Conservation (phyloP, 2,888 invertebrate genomes). For the Xiphydria camelus region DNA sequence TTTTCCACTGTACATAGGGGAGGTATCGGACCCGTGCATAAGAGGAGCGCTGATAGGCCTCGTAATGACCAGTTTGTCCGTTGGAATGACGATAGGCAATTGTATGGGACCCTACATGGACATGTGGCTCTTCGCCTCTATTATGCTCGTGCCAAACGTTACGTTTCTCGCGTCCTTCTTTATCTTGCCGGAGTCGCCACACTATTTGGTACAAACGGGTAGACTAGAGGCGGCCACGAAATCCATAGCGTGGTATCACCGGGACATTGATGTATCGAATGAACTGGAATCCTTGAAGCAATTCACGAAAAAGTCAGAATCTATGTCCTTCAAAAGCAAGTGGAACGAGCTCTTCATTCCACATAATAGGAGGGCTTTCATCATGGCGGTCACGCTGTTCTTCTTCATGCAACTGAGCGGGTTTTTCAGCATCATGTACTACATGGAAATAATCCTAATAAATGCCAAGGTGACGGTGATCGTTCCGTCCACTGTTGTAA, state of each 20-base stretch:
- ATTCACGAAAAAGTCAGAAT: conserved; percentile 23
- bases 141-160: conserved; percentile 3
- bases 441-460: conserved; percentile 47
- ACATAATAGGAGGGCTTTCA: conserved; percentile 24
- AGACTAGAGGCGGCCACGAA: conserved; percentile 26
- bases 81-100: not conserved
- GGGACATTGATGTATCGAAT: conserved; percentile 22
- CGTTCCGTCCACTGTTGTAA: conserved; percentile 38
- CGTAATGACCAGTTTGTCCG: not conserved
- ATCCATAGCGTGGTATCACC: conserved; percentile 38
- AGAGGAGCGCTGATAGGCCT: conserved; percentile 35
- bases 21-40: conserved; percentile 38
- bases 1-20: conserved; percentile 42
- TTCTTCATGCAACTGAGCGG: conserved; percentile 41
- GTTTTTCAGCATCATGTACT: conserved; percentile 36
- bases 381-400: conserved; percentile 29
- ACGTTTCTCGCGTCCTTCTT: not conserved
- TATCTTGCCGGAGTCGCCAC: conserved; percentile 8
- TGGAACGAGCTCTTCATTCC: conserved; percentile 19
- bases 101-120: conserved; percentile 3
- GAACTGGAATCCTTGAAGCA: conserved; percentile 30
- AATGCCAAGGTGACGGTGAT: conserved; percentile 33
- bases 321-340: conserved; percentile 15
- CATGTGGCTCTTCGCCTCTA: conserved; percentile 7
- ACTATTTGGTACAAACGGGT: conserved; percentile 1